A percentile compares a stretch with the other conserved stretches of the same genome.
Conservation (phyloP, 1,140 invertebrate species). For the Drosophila yakuba region DNA sequence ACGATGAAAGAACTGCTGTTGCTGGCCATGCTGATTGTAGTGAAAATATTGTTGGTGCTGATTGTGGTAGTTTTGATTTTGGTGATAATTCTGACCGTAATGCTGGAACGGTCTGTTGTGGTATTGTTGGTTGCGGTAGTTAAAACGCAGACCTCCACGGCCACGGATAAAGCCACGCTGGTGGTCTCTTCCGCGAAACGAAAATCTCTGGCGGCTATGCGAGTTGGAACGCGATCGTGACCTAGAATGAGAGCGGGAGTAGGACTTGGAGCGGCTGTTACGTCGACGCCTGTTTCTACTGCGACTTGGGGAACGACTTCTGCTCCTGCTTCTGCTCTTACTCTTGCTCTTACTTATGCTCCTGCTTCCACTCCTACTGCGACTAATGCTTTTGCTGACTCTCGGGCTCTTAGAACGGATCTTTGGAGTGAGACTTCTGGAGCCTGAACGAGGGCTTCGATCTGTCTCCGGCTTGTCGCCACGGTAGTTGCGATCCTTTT, state of each 20-base stretch:
- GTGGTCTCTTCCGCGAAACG: constrained; percentile 40
- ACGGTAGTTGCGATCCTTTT: constrained; percentile 93
- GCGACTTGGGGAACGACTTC: constrained; percentile 41
- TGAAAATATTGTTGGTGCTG: constrained; percentile 29
- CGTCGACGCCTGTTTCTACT: constrained; percentile 47
- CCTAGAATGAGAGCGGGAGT: constrained; percentile 52
- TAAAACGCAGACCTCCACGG: constrained; percentile 49
- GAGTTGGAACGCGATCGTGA: constrained; percentile 51
- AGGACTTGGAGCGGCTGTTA: constrained; percentile 59
- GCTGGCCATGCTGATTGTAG: constrained; percentile 19
- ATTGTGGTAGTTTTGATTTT: constrained; percentile 17
- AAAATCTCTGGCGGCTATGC: constrained; percentile 20
- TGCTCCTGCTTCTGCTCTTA: constrained; percentile 8
- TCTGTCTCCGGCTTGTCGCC: constrained; percentile 86
- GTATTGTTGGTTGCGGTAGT: constrained; percentile 57
- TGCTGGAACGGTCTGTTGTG: constrained; percentile 52
- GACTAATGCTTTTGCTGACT: constrained; percentile 24
- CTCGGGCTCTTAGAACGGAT: constrained; percentile 11
- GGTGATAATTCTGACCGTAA: constrained; percentile 14
- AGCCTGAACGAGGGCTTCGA: not conserved
- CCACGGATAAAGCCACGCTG: constrained; percentile 38
- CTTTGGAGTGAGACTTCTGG: constrained; percentile 14
- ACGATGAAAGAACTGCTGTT: constrained; percentile 85
- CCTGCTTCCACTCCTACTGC: constrained; percentile 12
- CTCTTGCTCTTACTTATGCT: constrained; percentile 17